phyloP scores from a whole-genome alignment of 92 coral and sea anemone genomes.

The Micromussa lordhowensis region DNA sequence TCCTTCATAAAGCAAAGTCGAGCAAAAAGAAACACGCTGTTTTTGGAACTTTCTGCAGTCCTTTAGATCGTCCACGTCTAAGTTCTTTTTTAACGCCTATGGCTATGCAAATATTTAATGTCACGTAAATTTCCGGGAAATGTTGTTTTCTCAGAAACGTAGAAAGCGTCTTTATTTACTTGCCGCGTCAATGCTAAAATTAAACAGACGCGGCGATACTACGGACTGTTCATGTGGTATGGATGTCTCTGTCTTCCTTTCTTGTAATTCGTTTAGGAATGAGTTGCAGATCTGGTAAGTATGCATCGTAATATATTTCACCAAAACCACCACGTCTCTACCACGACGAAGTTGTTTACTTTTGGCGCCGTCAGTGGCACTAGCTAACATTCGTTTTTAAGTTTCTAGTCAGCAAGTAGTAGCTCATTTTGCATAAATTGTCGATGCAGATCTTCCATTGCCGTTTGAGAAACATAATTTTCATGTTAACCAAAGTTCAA shows the following conservation, averaged over 20 bases:
- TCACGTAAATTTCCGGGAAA: slow-evolving; percentile 20
- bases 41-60: neutral
- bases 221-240: neutral
- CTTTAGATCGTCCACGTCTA: neutral
- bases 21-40: neutral
- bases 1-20: neutral
- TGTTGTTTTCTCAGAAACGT: neutral
- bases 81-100: neutral
- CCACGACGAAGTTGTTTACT: neutral
- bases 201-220: neutral
- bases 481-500: neutral
- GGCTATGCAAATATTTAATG: neutral
- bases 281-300: neutral
- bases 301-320: neutral
- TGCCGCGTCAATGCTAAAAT: neutral
- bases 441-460: neutral
- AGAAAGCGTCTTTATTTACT: neutral
- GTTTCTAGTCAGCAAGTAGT: neutral
- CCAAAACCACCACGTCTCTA: neutral
- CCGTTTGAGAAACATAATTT: neutral
- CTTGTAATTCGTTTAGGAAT: neutral
- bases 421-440: neutral
- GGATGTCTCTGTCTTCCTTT: neutral
- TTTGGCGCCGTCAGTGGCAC: neutral
- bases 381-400: neutral